Percentiles rank a stretch among this genome's conserved stretches.
phyloP scores from a whole-genome alignment of 92 coral and sea anemone genomes.

The Micromussa lordhowensis region DNA sequence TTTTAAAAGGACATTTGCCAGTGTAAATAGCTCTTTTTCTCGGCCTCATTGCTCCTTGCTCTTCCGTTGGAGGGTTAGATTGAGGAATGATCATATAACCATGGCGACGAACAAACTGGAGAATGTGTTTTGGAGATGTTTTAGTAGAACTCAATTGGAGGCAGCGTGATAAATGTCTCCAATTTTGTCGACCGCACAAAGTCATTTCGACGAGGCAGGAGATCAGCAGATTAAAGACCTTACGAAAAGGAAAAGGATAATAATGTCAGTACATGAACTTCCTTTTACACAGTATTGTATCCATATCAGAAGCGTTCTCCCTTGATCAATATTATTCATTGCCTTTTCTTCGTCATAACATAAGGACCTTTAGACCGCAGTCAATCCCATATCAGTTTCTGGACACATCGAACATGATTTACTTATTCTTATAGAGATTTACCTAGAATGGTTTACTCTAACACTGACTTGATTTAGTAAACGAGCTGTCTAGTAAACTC shows the following conservation, averaged over 20 bases:
- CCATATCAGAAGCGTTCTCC: not conserved
- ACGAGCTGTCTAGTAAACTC: too few species aligned
- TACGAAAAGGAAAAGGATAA: not conserved
- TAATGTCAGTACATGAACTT: not conserved
- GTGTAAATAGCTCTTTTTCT: not conserved
- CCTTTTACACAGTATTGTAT: not conserved
- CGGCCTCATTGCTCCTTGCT: not conserved
- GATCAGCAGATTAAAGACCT: not conserved
- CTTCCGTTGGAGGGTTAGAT: not conserved
- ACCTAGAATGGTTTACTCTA: too few species aligned
- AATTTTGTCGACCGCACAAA: slow-evolving; percentile 5
- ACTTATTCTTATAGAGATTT: too few species aligned
- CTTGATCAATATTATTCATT: not conserved
- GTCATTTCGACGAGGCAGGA: not conserved
- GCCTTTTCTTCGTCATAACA: not conserved
- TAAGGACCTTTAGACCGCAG: not conserved
- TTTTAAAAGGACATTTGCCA: slow-evolving; percentile 15
- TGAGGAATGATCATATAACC: slow-evolving; percentile 36
- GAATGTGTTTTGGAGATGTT: slow-evolving; percentile 21
- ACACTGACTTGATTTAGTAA: too few species aligned
- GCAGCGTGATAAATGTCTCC: slow-evolving; percentile 20
- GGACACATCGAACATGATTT: not conserved
- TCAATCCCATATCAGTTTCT: not conserved
- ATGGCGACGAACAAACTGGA: not conserved
- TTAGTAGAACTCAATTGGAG: not conserved